Evolutionary conservation across 2,797 vertebrate genomes (phyloP).

Genomic region (Clangula hyemalis): DNA sequence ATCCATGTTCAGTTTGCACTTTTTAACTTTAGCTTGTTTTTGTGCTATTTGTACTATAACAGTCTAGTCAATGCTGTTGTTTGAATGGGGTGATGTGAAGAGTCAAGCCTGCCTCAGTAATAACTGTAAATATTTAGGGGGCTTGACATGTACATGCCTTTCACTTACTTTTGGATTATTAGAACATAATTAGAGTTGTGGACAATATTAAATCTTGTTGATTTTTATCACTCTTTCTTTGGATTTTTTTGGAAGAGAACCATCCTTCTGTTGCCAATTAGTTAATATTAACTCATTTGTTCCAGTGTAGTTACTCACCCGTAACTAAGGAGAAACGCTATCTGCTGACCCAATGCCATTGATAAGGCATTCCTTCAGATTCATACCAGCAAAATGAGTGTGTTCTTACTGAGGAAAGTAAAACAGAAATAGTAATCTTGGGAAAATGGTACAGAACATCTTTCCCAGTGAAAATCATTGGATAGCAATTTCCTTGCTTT

Average conservation of each 20-base stretch:
- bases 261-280: conserved; percentile 52
- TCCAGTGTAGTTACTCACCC: conserved; percentile 61
- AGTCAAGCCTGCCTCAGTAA: conserved; percentile 14
- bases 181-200: neutral
- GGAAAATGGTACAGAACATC: neutral
- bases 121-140: conserved; percentile 44
- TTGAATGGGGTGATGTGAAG: conserved; percentile 27
- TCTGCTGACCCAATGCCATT: conserved; percentile 12
- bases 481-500: neutral
- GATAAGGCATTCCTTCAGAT: conserved; percentile 40
- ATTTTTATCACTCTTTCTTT: conserved; percentile 71
- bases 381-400: neutral
- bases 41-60: conserved; percentile 4
- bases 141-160: conserved; percentile 48
- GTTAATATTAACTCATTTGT: conserved; percentile 74
- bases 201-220: conserved; percentile 54
- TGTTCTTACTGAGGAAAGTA: neutral
- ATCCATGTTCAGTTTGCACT: neutral
- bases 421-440: neutral
- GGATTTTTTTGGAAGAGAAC: conserved; percentile 53
- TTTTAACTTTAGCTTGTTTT: neutral
- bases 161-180: conserved; percentile 43
- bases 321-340: conserved; percentile 49
- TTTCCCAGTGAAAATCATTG: neutral
- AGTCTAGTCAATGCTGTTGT: neutral